A percentile compares a stretch with the other conserved stretches of the same genome.
Conservation (phyloP, 1,140 invertebrate genomes). For the Plectrocnemia conspersa region DNA sequence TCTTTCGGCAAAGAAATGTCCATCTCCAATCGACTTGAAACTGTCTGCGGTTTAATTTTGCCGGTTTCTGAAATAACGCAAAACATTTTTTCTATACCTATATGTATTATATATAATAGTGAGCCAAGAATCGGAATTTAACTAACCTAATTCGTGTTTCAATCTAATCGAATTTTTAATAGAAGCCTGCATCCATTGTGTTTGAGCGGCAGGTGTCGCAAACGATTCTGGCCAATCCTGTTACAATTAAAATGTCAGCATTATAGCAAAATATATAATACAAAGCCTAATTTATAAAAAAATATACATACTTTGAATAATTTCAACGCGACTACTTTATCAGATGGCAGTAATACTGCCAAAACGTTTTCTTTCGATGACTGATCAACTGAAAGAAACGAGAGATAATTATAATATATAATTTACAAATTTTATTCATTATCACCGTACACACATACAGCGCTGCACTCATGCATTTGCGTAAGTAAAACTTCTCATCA, state of each 20-base stretch:
- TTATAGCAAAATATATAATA: conserved; percentile 1
- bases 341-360: conserved; percentile 53
- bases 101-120: conserved; percentile 23
- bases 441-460: too few species aligned
- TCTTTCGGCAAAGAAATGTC: conserved; percentile 51
- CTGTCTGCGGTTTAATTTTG: conserved; percentile 55
- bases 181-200: conserved; percentile 57
- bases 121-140: conserved; percentile 24
- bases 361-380: conserved; percentile 48
- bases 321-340: conserved; percentile 58
- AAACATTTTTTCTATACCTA: conserved; percentile 8
- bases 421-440: too few species aligned
- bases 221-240: conserved; percentile 49
- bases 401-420: too few species aligned
- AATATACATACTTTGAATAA: conserved; percentile 37
- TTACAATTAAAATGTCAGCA: conserved; percentile 37
- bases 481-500: too few species aligned
- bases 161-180: conserved; percentile 55
- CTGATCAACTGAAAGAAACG: conserved; percentile 37
- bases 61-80: conserved; percentile 52
- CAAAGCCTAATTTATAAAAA: neutral
- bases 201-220: conserved; percentile 48
- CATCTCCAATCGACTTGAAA: conserved; percentile 55
- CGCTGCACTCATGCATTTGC: too few species aligned
- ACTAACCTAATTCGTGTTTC: conserved; percentile 53